Conservation (phyloP, 2,888 invertebrate genomes). For the Eupithecia insigniata region DNA sequence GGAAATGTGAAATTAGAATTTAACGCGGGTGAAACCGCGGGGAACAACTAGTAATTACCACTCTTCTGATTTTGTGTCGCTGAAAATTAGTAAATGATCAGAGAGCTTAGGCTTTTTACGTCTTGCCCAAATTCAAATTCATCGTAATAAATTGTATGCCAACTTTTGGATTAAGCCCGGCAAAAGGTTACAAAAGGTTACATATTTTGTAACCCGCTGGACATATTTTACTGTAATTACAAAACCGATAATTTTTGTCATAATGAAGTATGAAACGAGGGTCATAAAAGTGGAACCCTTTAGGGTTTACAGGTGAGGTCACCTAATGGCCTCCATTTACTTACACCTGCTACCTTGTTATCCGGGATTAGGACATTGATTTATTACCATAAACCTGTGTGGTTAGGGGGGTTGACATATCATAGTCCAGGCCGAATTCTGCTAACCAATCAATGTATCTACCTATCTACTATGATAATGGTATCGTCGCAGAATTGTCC, state of each 20-base stretch:
- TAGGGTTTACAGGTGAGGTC: slow-evolving; percentile 39
- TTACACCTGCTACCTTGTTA: slow-evolving; percentile 23
- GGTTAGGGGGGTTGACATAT: neutral
- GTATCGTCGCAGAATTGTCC: too few relatives aligned
- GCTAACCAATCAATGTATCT: too few relatives aligned
- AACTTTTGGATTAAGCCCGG: neutral
- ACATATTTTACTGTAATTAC: slow-evolving; percentile 14
- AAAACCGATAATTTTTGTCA: slow-evolving; percentile 25
- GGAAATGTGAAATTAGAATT: too few relatives aligned
- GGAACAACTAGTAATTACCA: too few relatives aligned
- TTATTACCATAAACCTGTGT: slow-evolving; percentile 10
- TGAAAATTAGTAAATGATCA: neutral
- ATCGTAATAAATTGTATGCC: neutral
- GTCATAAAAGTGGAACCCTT: slow-evolving; percentile 29
- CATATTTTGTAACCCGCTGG: neutral
- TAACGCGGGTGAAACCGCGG: too few relatives aligned
- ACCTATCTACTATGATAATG: too few relatives aligned
- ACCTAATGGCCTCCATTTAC: slow-evolving; percentile 23
- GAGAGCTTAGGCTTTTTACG: neutral
- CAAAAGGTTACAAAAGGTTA: neutral
- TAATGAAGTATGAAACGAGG: slow-evolving; percentile 37
- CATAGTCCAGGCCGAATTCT: too few relatives aligned
- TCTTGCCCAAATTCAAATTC: neutral
- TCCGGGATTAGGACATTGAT: slow-evolving; percentile 28
- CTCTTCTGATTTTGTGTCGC: neutral